Evolutionary conservation across 2,888 invertebrate genomes (phyloP), one percentile per base, ranked within the genome.

Genomic region (Apotomis turbidana): DNA sequence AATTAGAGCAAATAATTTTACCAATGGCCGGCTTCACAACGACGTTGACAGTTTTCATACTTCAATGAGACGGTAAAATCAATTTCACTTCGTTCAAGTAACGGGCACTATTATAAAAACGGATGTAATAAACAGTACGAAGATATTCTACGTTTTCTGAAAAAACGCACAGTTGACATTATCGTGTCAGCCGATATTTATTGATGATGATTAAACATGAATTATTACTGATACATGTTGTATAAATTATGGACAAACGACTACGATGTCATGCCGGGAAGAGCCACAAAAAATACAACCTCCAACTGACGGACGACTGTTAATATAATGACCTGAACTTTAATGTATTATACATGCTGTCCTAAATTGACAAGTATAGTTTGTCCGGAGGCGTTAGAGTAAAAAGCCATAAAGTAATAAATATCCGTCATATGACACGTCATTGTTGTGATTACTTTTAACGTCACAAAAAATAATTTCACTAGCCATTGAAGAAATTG

Each of bases 231-330:
- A 13, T 13, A 55, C 44, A 15, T 13, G 15, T 15, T 64, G 10
- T n/a, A 54, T 64, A n/a, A 44, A 44, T 15, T 36, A 57, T 66
- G 55, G n/a, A 46, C 36, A 57, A 46, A 44, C 66, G 55, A 66
- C 57, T 66, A 66, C 66, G 46, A 46, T 57, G 55, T 44, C 66
- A 66, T n/a, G 44, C 54, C 46, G n/a, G 12, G 52, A 54, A 57
- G 38, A 57, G 46, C 27, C 55, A 55, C 64, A 55, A 44, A 44
- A 55, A 55, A 46, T 46, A 66, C 55, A 49, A 10, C 49, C 9
- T 46, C 46, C 9, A 66, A 57, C 12, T 57, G 36, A 66, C n/a
- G 46, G 15, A 36, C 46, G 12, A 27, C 57, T 66, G 57, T 57
- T 46, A 66, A 57, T 41, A 44, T 55, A 66, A 57, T 46, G 27